A percentile compares a stretch with the other conserved stretches of the same genome.
phyloP scores from a whole-genome alignment of 2,888 invertebrate species.

The Pilophorus perplexus region DNA sequence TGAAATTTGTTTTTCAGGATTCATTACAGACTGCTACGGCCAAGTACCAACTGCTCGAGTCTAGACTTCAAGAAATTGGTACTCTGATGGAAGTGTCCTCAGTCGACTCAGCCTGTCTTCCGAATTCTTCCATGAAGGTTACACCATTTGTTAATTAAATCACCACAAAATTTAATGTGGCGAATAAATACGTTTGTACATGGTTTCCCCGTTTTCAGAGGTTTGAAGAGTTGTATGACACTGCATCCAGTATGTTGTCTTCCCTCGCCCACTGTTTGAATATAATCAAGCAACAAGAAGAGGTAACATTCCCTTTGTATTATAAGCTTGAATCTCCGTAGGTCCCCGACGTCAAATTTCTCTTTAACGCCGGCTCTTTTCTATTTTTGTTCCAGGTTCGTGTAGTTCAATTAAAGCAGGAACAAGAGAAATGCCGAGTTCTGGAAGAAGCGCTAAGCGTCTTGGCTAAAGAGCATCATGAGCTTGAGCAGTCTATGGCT shows the following conservation, averaged over 20 bases:
- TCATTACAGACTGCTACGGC: conserved; percentile 60
- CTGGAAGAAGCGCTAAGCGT: conserved; percentile 66
- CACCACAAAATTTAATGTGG: too few relatives aligned
- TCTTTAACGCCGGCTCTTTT: too few relatives aligned
- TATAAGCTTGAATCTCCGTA: conserved; percentile 49
- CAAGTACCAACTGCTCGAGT: conserved; percentile 58
- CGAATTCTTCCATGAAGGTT: conserved; percentile 32
- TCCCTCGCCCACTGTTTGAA: conserved; percentile 63
- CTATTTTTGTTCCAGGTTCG: conserved; percentile 49
- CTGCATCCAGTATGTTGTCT: conserved; percentile 59
- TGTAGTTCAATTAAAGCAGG: conserved; percentile 54
- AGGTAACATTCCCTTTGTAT: conserved; percentile 55
- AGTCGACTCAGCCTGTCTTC: conserved; percentile 27
- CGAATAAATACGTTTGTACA: too few relatives aligned
- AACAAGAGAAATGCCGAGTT: conserved; percentile 62
- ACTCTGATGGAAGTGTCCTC: conserved; percentile 37
- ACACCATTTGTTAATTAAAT: too few relatives aligned
- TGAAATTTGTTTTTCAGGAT: conserved; percentile 53
- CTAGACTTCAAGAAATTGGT: conserved; percentile 46
- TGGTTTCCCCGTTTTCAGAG: conserved; percentile 54
- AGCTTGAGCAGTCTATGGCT: conserved; percentile 64
- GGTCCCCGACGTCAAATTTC: too few relatives aligned
- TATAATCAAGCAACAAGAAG: conserved; percentile 63
- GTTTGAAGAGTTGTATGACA: conserved; percentile 59
- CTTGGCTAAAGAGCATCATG: conserved; percentile 66